Percentiles rank a stretch among this genome's conserved stretches.
These are phyloP conservation scores for Lacanobia oleracea DNA, from an alignment of 2,888 invertebrate species.

Conservation along the genomic window DNA sequence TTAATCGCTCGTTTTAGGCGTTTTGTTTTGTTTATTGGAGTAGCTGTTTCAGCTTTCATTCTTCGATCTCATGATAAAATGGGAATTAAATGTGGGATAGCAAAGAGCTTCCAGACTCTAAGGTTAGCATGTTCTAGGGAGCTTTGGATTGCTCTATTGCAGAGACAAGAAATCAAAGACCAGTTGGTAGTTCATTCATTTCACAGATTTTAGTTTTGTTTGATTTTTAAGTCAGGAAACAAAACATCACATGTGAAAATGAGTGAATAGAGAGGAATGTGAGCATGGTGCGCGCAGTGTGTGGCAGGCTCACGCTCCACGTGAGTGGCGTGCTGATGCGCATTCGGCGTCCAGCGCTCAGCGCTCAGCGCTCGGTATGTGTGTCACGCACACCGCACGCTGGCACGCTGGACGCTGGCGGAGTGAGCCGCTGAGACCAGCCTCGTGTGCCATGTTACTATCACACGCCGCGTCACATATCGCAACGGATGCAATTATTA, in stretches of 20 bases:
- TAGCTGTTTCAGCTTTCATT: too few species aligned
- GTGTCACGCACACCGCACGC: conserved; percentile 51
- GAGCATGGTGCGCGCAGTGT: not conserved
- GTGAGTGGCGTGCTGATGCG: conserved; percentile 58
- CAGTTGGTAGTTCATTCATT: not conserved
- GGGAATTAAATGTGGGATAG: too few species aligned
- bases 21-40: too few species aligned
- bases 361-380: conserved; percentile 57
- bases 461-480: conserved; percentile 3
- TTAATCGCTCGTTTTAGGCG: too few species aligned
- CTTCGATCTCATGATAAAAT: too few species aligned
- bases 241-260: not conserved
- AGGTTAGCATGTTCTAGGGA: not conserved
- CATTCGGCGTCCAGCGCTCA: too few species aligned
- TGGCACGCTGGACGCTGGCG: conserved; percentile 5
- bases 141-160: not conserved
- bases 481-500: conserved; percentile 22
- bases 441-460: conserved; percentile 34
- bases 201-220: not conserved
- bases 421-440: conserved; percentile 33
- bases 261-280: not conserved
- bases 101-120: not conserved
- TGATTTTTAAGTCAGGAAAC: not conserved
- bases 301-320: conserved; percentile 23
- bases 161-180: not conserved